Evolutionary conservation across 2,888 invertebrate species (phyloP), one percentile per base, ranked within the genome.

Genomic region (Cryptocheilus praepositus): DNA sequence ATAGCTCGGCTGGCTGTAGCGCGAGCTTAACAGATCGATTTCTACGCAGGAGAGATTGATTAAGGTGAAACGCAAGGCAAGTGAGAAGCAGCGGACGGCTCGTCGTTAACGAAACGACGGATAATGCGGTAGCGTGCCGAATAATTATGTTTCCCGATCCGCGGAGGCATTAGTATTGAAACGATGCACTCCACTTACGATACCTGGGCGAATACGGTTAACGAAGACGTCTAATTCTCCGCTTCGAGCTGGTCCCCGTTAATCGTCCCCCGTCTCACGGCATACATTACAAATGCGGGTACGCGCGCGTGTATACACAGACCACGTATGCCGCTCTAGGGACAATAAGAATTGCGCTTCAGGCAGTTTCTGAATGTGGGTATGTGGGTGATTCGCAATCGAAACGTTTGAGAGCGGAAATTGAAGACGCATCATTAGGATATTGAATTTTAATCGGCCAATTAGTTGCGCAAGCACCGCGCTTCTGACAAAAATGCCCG

Each of bases 351-450:
- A 36, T 53, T 15, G 58, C 49, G 25, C 49, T 59, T 64, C 59
- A 7, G 1, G 4, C 53, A 4, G 49, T 46, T 43, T 53, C 22
- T 22, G 25, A 66, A 71, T 71, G 49, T 67, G 65, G 62, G 63
- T 73, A 71, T 73, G 36, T 70, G 49, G 67, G 60, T 67, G 64
- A 73, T 64, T 61, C 59, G 60, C 57, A 57, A 16, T 36, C 36
- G 36, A 36, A 11, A 36, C 36, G 13, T 36, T 36, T 11, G 36
- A 7, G 8, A 11, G 4, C 36, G 13, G 36, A 11, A 11, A 36
- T 36, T 36, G 36, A 36, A 1, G 36, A 36, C 11, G 36, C 36
- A 36, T 36, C 36, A 36, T 36, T 36, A 36, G 36, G 13, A 36
- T 36, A 36, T 7, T 7, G 36, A 36, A 36, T 36, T 11, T 11